phyloP scores from a whole-genome alignment of 2,888 invertebrate species.

The Chrysotoxum bicinctum region DNA sequence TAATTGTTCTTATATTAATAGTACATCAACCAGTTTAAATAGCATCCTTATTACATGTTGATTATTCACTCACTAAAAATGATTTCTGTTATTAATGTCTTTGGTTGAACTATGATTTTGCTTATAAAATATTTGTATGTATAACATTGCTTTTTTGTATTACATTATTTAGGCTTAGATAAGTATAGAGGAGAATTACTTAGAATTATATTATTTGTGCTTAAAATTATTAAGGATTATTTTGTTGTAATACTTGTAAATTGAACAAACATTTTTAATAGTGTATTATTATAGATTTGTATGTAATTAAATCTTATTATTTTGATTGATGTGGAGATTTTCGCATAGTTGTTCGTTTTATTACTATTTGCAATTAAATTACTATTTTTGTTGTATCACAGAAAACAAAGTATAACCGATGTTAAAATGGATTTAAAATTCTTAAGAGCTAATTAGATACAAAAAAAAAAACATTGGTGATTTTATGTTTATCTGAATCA shows the following conservation, averaged over 20 bases:
- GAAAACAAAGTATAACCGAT: slow-evolving; percentile 62
- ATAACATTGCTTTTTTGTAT: slow-evolving; percentile 66
- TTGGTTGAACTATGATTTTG: slow-evolving; percentile 67
- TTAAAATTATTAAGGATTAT: slow-evolving; percentile 68
- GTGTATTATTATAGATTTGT: slow-evolving; percentile 39
- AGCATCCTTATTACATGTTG: slow-evolving; percentile 59
- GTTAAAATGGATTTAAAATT: slow-evolving; percentile 36
- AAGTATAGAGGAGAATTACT: slow-evolving; percentile 21
- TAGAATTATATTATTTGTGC: slow-evolving; percentile 61
- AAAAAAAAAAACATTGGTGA: slow-evolving; percentile 1
- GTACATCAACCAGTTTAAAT: slow-evolving; percentile 67
- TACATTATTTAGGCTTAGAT: not conserved
- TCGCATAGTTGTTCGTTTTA: not conserved
- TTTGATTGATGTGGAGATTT: slow-evolving; percentile 31
- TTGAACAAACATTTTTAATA: slow-evolving; percentile 51
- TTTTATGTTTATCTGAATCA: not conserved
- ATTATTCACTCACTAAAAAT: slow-evolving; percentile 59
- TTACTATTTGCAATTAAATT: slow-evolving; percentile 24
- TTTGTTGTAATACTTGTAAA: slow-evolving; percentile 69
- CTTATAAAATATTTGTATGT: slow-evolving; percentile 51
- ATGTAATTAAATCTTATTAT: slow-evolving; percentile 22
- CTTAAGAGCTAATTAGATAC: slow-evolving; percentile 46
- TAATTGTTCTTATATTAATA: slow-evolving; percentile 66
- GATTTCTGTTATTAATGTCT: slow-evolving; percentile 43
- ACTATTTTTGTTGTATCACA: slow-evolving; percentile 60